A percentile compares a stretch with the other conserved stretches of the same genome.
Evolutionary conservation across 1,140 invertebrate genomes (phyloP).

Genomic region (Euglossa dilemma): DNA sequence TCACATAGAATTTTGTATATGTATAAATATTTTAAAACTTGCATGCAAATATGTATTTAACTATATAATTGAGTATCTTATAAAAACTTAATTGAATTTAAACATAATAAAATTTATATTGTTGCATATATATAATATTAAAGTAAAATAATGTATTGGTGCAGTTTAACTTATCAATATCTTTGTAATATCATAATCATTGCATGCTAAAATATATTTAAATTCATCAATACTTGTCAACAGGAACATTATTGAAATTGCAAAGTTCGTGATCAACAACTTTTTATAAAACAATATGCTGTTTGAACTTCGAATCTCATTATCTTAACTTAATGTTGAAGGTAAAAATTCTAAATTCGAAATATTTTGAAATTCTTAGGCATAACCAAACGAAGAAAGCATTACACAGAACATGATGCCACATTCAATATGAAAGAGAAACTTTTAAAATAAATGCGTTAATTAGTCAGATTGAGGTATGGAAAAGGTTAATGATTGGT

Average conservation of each 20-base stretch:
- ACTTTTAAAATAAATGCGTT: slow-evolving; percentile 67
- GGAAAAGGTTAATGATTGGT: slow-evolving; percentile 72
- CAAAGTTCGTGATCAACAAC: background rate
- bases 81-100: background rate
- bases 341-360: background rate
- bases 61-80: background rate
- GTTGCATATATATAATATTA: background rate
- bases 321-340: background rate
- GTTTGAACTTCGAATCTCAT: background rate
- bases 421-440: slow-evolving; percentile 75
- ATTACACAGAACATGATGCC: slow-evolving; percentile 77
- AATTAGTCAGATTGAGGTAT: slow-evolving; percentile 73
- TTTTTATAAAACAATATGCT: background rate
- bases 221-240: background rate
- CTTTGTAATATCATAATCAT: slow-evolving; percentile 17
- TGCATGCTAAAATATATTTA: slow-evolving; percentile 45
- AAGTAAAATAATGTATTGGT: slow-evolving; percentile 48
- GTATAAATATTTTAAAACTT: slow-evolving; percentile 18
- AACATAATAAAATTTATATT: background rate
- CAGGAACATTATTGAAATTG: slow-evolving; percentile 13
- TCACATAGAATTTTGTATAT: slow-evolving; percentile 14
- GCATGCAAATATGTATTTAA: slow-evolving; percentile 51
- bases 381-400: slow-evolving; percentile 74
- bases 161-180: slow-evolving; percentile 31
- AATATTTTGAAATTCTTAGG: slow-evolving; percentile 48